Base-by-base conservation (phyloP, 2,888 invertebrate genomes). In the Nebria salina region DNA sequence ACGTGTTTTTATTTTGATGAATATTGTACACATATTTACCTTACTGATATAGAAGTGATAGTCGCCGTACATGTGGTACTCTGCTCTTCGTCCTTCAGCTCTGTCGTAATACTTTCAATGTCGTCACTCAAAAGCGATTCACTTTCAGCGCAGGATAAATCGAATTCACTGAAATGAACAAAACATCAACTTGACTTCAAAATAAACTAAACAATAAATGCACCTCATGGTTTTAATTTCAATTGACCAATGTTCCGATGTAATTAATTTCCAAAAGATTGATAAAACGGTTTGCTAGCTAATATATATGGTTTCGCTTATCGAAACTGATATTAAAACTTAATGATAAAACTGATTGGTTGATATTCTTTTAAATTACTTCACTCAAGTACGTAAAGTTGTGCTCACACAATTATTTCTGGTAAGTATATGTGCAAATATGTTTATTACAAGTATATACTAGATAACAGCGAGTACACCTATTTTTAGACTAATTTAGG, bases 41-140 rank as follows among this genome's bases (percentile, higher is more conserved):
- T 80, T n/a, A 80, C 80, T 54, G 80, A 80, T n/a, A 80, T 72
- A 15, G 80, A 80, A 1, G 80, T 80, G n/a, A 80, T 75, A 8
- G 80, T 80, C 1, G 80, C 80, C 20, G 80, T 80, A 65, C 80
- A 80, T 20, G 80, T 80, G 41, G 80, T 80, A 64, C 64, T 64
- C 41, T 80, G 68, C 72, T 75, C 80, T 65, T 75, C 80, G 54
- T 80, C 80, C 68, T 80, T 75, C 5, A 80, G 43, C 70, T 80
- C 80, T 25, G 80, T 80, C 7, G 80, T 75, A 34, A 80, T 34
- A 6, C 70, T 80, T 26, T 54, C 68, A 64, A 80, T 80, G 13
- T 75, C 75, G 68, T 80, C 80, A 13, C 70, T 72, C 64, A 75
- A 75, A 20, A 80, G 65, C 43, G 70, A 72, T n/a, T 13, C 64